Base-by-base conservation (phyloP, 2,888 invertebrate genomes). In the Drosophila mayaguana region DNA sequence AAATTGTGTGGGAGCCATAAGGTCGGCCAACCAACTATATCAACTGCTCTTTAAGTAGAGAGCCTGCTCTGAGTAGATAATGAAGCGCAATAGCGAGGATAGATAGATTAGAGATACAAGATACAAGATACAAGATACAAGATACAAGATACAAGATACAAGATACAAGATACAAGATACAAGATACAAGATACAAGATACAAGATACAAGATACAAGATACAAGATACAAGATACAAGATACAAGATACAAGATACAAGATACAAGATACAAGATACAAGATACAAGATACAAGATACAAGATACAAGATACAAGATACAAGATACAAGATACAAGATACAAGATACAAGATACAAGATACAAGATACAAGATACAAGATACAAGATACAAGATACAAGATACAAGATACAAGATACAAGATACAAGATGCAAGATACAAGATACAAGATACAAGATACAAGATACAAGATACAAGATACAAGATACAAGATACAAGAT, bases 1-100 rank as follows among this genome's bases (percentile, higher is more conserved):
- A 54, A 67, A 67, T 45, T 67, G 72, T 67, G 54, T 75, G 59
- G n/a, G 43, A 45, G 14, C 22, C 71, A 32, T 14, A 43, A 34
- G 28, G 51, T 48, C 61, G 22, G 48, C 2, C 28, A 48, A 5
- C 48, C 3, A 22, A 22, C 18, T 12, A 20, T 20, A 40, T 40
- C n/a, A 46, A 34, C 45, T 25, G 8, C 25, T 36, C 25, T 20
- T 22, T 16, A 40, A n/a, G 11, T 36, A 36, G 5, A n/a, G n/a
- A n/a, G n/a, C 0, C 16, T 14, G 11, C 2, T 11, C 20, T 12
- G 43, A 43, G 20, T 0, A 20, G 20, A 20, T 20, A 6, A 6
- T 11, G 12, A 43, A 38, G 8, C 3, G 16, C n/a, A 8, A 7
- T 11, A 42, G 3, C 7, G n/a, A 4, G 18, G 14, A 43, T 43